Conservation (phyloP, 2,888 invertebrate genomes). For the Eupithecia vulgata region DNA sequence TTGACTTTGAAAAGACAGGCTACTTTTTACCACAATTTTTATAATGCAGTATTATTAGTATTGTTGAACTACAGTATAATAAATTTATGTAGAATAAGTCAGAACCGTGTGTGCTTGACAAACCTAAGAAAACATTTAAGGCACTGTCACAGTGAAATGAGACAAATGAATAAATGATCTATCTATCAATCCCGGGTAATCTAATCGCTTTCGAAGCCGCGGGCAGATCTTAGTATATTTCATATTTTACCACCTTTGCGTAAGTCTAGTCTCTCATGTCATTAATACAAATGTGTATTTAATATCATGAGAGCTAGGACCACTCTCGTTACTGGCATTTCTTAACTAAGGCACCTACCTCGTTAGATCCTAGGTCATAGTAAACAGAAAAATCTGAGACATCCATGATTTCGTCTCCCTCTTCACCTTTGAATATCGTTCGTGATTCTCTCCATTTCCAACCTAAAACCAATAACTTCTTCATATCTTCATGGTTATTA, state of each 20-base stretch:
- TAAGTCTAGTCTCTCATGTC: not conserved
- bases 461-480: conserved; percentile 46
- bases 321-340: not conserved
- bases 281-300: not conserved
- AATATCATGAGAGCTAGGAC: not conserved
- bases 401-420: conserved; percentile 70
- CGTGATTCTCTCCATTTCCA: conserved; percentile 39
- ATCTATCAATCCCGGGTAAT: too few relatives aligned
- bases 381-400: conserved; percentile 79
- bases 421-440: conserved; percentile 50
- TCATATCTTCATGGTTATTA: not conserved
- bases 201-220: not conserved
- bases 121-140: too few relatives aligned
- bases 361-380: conserved; percentile 74
- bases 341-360: conserved; percentile 55
- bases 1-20: too few relatives aligned
- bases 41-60: too few relatives aligned
- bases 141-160: too few relatives aligned
- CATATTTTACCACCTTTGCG: not conserved
- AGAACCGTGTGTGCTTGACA: too few relatives aligned
- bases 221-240: not conserved
- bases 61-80: too few relatives aligned
- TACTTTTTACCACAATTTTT: too few relatives aligned
- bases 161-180: too few relatives aligned
- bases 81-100: too few relatives aligned